phyloP scores from a whole-genome alignment of 2,888 invertebrate genomes.

The Onchidella celtica region DNA sequence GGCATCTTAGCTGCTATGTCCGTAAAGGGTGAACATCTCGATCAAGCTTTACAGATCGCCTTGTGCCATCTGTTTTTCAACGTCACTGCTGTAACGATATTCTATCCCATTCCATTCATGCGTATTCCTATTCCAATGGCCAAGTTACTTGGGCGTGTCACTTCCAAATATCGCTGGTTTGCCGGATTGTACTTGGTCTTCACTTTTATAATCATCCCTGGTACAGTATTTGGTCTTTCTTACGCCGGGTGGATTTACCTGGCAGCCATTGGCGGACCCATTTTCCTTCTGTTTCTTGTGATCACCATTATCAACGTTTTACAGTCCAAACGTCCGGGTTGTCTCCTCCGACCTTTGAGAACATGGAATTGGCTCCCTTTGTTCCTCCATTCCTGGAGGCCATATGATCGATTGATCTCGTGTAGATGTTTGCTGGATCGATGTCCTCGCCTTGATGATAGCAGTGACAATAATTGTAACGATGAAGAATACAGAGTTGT shows the following conservation, averaged over 20 bases:
- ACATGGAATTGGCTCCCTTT: conserved; percentile 76
- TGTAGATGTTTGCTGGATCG: conserved; percentile 73
- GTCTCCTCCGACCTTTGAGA: conserved; percentile 67
- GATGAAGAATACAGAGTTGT: conserved; percentile 14
- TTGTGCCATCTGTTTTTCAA: conserved; percentile 78
- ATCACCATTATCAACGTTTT: conserved; percentile 66
- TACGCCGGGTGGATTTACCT: conserved; percentile 63
- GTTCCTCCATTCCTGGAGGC: conserved; percentile 69
- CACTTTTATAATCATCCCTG: conserved; percentile 75
- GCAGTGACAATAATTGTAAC: neutral
- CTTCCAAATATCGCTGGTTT: conserved; percentile 83
- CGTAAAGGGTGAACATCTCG: conserved; percentile 53
- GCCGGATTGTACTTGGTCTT: conserved; percentile 80
- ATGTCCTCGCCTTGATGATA: conserved; percentile 69
- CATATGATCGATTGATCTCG: conserved; percentile 64
- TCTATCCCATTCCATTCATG: conserved; percentile 82
- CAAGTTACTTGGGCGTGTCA: conserved; percentile 81
- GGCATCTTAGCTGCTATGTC: conserved; percentile 73
- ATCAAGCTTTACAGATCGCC: conserved; percentile 62
- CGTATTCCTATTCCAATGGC: conserved; percentile 81
- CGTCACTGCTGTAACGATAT: conserved; percentile 82
- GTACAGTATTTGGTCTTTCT: conserved; percentile 74
- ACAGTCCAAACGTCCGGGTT: conserved; percentile 65
- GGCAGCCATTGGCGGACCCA: conserved; percentile 25
- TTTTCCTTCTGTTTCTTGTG: conserved; percentile 35